Base-by-base conservation (phyloP, 2,113 vertebrate genomes). In the Thalassarche chlororhynchos region DNA sequence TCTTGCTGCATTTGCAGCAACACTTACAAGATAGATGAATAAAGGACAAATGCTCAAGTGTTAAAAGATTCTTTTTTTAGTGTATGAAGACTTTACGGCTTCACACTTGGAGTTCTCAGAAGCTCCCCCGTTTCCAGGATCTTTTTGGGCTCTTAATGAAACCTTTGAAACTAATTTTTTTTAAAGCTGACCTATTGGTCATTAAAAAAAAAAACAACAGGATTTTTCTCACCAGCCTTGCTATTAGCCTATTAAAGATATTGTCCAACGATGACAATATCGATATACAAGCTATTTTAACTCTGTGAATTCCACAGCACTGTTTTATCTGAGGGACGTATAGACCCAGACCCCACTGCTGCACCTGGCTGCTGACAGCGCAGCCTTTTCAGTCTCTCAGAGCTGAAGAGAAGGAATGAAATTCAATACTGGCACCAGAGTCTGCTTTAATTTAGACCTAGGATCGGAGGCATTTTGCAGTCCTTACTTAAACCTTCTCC, bases 11-110 rank as follows among this genome's bases (percentile, higher is more conserved):
- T 91, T 83, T 93, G 58, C 84, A 94, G 62, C 54, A 82, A 54
- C 91, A 77, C 77, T 83, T 79, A 49, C 12, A 51, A 83, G 78
- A 58, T 28, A 93, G 66, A 29, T 75, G 94, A 83, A 85, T 90
- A 96, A 88, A 80, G 47, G 84, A 91, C 84, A 96, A 96, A 95
- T 68, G 85, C 46, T 90, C 57, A 82, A 94, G 91, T 77, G 87
- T 77, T 85, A 89, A 95, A 93, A 93, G 46, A 47, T 40, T 46
- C 44, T 44, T 64, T 90, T 95, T 87, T 94, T 93, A 90, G 82
- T 87, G 78, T 84, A 86, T 58, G 82, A 85, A 93, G 54, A 88
- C n/a, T 91, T 96, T 75, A 96, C 44, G 4, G 75, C 82, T 96
- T 96, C 91, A 96, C 91, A 93, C 89, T 83, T 93, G 64, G 64